Percentiles rank a stretch among this genome's conserved stretches.
These are phyloP conservation scores for Urocyon cinereoargenteus DNA, from an alignment of 2,797 vertebrate genomes.

Conservation along the genomic window DNA sequence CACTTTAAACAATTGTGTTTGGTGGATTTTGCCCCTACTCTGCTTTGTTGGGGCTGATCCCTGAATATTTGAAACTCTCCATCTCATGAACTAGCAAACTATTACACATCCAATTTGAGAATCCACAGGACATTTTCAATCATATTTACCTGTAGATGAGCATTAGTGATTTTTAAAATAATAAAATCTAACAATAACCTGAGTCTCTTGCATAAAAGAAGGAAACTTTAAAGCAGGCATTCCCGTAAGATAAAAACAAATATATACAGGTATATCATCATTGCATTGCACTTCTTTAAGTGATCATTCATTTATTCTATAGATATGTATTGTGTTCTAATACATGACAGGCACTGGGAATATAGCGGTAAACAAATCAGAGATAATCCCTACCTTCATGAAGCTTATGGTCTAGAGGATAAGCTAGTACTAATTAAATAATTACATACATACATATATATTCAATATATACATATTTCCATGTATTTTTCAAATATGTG, in stretches of 20 bases:
- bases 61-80: constrained; percentile 32
- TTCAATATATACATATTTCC: not conserved
- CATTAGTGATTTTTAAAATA: constrained; percentile 33
- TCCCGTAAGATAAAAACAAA: constrained; percentile 25
- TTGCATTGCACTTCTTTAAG: not conserved
- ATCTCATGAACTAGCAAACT: not conserved
- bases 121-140: constrained; percentile 12
- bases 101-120: not conserved
- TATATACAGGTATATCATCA: not conserved
- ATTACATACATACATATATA: not conserved
- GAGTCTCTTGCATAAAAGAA: constrained; percentile 14
- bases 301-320: not conserved
- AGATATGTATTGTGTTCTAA: not conserved
- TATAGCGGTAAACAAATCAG: not conserved
- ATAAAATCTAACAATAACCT: not conserved
- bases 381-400: not conserved
- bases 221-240: not conserved
- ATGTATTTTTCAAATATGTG: not conserved
- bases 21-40: not conserved
- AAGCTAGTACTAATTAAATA: not conserved
- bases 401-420: not conserved
- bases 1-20: not conserved
- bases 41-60: not conserved
- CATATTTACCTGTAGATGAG: not conserved
- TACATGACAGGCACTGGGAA: not conserved